A percentile compares a stretch with the other conserved stretches of the same genome.
Evolutionary conservation across 2,797 vertebrate genomes (phyloP).

Genomic region (Margarornis squamiger): DNA sequence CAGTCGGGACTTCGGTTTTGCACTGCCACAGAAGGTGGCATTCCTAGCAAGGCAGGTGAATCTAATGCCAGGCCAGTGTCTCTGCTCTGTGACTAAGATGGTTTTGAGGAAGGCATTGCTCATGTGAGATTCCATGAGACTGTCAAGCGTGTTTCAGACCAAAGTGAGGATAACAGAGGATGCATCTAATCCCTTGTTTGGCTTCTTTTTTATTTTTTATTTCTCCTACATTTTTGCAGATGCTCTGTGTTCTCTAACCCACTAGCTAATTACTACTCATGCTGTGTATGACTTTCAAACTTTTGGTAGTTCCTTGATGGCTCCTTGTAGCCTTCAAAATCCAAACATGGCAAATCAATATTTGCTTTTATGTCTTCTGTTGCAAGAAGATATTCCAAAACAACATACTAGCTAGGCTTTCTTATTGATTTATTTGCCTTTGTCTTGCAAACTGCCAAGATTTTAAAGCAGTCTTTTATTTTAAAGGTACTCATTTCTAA

Average conservation of each 20-base stretch:
- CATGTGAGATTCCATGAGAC: background rate
- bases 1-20: background rate
- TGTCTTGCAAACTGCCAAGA: constrained; percentile 2
- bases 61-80: background rate
- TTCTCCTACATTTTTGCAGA: background rate
- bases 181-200: background rate
- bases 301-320: background rate
- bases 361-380: constrained; percentile 24
- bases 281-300: constrained; percentile 1
- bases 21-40: background rate
- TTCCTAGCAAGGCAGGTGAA: background rate
- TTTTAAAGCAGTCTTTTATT: constrained; percentile 27
- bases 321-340: constrained; percentile 22
- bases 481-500: background rate
- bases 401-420: background rate
- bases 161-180: background rate
- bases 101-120: background rate
- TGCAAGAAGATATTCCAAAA: constrained; percentile 3
- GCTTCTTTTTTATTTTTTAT: background rate
- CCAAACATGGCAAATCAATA: constrained; percentile 16
- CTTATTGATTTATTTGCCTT: constrained; percentile 34
- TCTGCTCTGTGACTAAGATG: background rate
- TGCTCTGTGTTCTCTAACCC: background rate
- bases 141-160: background rate
- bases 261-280: background rate